A percentile compares a stretch with the other conserved stretches of the same genome.
phyloP scores from a whole-genome alignment of 2,113 vertebrate species.

The Xenopus tropicalis region UCB_Xtro_10.0 CM004450.2:68777001-68777500 shows the following conservation, averaged over 20 bases:
- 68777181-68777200: slow-evolving; percentile 26
- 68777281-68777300: too few relatives aligned
- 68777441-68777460: too few relatives aligned
- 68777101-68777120: slow-evolving; percentile 48
- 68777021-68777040: slow-evolving; percentile 56
- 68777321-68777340: too few relatives aligned
- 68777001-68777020: slow-evolving; percentile 57
- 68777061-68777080: slow-evolving; percentile 39
- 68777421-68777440: too few relatives aligned
- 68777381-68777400: too few relatives aligned
- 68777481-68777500: too few relatives aligned
- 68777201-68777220: neutral
- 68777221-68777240: neutral
- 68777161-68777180: slow-evolving; percentile 8
- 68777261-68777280: neutral
- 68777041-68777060: slow-evolving; percentile 57
- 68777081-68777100: slow-evolving; percentile 50
- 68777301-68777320: too few relatives aligned
- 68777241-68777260: neutral
- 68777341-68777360: too few relatives aligned
- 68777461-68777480: too few relatives aligned
- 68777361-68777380: too few relatives aligned
- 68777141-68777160: slow-evolving; percentile 19
- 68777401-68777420: too few relatives aligned
- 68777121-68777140: slow-evolving; percentile 11